These are phyloP conservation scores for Nemopilema nomurai DNA, from an alignment of 30 jellyfish, hydroid and myxozoan species.

Conservation along the genomic window DNA sequence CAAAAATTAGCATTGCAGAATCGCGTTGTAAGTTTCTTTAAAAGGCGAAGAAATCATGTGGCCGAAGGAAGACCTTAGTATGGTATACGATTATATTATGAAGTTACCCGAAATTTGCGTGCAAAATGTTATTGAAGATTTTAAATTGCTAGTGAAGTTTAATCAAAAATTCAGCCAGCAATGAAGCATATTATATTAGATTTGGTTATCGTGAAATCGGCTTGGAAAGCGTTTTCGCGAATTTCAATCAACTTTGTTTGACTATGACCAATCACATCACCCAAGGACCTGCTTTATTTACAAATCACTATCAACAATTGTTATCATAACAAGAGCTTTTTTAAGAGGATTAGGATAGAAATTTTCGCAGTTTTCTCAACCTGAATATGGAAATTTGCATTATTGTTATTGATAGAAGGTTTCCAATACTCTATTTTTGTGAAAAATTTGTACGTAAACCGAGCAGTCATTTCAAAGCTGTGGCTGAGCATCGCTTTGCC, in stretches of 20 bases:
- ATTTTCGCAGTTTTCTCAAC: conserved; percentile 8
- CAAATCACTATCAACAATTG: conserved; percentile 29
- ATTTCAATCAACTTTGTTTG: conserved; percentile 34
- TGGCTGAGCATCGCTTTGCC: not conserved
- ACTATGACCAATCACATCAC: conserved; percentile 19
- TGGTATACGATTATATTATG: no score
- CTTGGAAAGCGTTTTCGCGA: conserved; percentile 2
- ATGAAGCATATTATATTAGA: not conserved
- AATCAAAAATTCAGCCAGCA: not conserved
- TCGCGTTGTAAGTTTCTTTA: no score
- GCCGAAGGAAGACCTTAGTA: no score
- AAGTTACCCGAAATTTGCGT: no score
- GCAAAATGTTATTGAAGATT: no score
- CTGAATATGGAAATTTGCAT: not conserved
- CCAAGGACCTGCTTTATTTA: conserved; percentile 36
- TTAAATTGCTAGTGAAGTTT: not conserved
- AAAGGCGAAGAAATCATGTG: no score
- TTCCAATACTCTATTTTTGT: not conserved
- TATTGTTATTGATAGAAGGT: conserved; percentile 4
- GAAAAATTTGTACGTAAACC: not conserved
- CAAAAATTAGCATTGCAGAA: no score
- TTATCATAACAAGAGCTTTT: conserved; percentile 47
- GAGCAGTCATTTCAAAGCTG: not conserved
- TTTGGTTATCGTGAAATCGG: conserved; percentile 26
- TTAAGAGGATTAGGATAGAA: conserved; percentile 35